A percentile compares a stretch with the other conserved stretches of the same genome.
phyloP scores from a whole-genome alignment of 2,797 vertebrate genomes.

The Mormyrops boulengeri region DNA sequence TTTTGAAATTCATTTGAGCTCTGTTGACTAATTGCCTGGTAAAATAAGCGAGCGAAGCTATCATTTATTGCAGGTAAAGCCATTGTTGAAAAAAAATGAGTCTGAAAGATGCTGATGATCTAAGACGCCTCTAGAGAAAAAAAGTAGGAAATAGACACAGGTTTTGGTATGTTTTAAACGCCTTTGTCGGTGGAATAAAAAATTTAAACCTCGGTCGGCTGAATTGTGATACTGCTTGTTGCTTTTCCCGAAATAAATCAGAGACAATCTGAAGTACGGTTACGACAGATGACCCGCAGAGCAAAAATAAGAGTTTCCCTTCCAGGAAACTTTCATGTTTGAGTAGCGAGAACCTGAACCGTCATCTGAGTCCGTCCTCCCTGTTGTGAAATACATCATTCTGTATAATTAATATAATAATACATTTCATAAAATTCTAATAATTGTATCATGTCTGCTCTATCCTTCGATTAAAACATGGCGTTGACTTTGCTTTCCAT shows the following conservation, averaged over 20 bases:
- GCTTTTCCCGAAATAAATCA: conserved; percentile 54
- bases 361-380: background rate
- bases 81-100: background rate
- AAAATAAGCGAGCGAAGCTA: background rate
- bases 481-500: background rate
- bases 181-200: conserved; percentile 40
- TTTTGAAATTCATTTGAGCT: background rate
- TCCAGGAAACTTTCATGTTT: background rate
- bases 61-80: background rate
- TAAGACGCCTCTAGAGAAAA: conserved; percentile 48
- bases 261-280: conserved; percentile 56
- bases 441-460: background rate
- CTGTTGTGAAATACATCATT: background rate
- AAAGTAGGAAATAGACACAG: conserved; percentile 51
- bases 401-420: background rate
- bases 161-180: conserved; percentile 59
- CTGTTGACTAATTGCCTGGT: background rate
- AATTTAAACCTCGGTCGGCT: conserved; percentile 51
- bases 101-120: background rate
- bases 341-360: background rate
- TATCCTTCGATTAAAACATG: background rate
- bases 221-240: conserved; percentile 49
- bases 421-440: background rate
- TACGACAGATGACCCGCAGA: conserved; percentile 29
- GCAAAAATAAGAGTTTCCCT: background rate